Conservation (phyloP, 2,888 invertebrate species). For the Beris morrisii region DNA sequence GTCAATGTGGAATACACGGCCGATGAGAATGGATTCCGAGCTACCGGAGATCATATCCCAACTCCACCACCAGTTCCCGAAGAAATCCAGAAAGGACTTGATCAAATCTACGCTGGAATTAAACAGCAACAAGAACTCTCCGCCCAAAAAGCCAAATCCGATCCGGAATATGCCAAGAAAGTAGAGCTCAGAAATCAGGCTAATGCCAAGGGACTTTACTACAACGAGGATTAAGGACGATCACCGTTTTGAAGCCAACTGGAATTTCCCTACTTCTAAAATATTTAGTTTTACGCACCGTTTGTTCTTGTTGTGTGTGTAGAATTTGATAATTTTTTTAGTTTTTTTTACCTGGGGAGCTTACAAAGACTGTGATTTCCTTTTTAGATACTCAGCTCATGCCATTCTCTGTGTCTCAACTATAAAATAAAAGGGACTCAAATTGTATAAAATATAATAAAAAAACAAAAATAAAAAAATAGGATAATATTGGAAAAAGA, state of each 20-base stretch:
- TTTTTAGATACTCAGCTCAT: conserved; percentile 37
- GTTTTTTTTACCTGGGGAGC: conserved; percentile 34
- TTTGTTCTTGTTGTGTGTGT: conserved; percentile 38
- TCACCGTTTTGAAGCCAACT: neutral
- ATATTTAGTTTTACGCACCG: conserved; percentile 30
- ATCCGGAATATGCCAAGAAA: conserved; percentile 55
- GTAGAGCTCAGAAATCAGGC: conserved; percentile 55
- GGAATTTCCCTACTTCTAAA: neutral
- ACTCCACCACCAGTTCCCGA: conserved; percentile 81
- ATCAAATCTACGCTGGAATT: conserved; percentile 84
- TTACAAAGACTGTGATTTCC: conserved; percentile 47
- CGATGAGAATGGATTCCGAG: conserved; percentile 81
- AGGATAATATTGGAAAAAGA: too few relatives aligned
- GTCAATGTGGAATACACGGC: conserved; percentile 79
- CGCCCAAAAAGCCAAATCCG: conserved; percentile 55
- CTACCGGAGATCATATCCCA: conserved; percentile 79
- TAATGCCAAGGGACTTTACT: conserved; percentile 68
- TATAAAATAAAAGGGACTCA: too few relatives aligned
- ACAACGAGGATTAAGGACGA: conserved; percentile 19
- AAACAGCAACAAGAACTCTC: conserved; percentile 62
- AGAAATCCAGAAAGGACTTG: conserved; percentile 84
- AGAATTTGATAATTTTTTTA: conserved; percentile 29
- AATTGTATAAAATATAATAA: too few relatives aligned
- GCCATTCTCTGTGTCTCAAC: conserved; percentile 18
- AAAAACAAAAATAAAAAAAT: too few relatives aligned